Base-by-base conservation (phyloP, 2,888 invertebrate genomes). In the Hedya salicella region DNA sequence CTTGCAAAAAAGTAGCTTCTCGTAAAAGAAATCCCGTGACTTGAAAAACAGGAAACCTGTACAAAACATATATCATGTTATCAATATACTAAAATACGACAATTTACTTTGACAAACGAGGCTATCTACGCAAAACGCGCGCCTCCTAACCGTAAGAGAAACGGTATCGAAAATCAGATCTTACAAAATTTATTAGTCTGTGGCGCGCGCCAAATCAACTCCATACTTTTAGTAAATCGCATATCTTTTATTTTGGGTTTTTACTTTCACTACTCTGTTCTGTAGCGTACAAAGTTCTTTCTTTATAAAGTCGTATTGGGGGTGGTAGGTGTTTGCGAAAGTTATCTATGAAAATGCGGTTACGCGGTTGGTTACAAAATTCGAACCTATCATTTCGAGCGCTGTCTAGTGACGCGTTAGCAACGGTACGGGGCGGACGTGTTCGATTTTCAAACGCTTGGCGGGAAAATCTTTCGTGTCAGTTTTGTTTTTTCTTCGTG, bases 291-390 rank as follows among this genome's bases (percentile, higher is more conserved):
- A 57, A n/a, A n/a, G 57, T 32, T 19, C 17, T 19, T 13, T 32
- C n/a, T 57, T 17, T 17, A 9, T 0, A 13, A n/a, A 19, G 30
- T 16, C 0, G 8, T 6, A 19, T 19, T 1, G 0, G 16, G 32
- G 13, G 19, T 3, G 44, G 46, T 46, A 17, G 32, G 57, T 44
- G 44, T 17, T 57, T 32, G 4, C 6, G 44, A 44, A 46, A 46
- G 57, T 57, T 46, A 32, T 2, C 17, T 4, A 32, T 32, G 44
- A 30, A 75, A 81, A 78, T 72, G 79, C 75, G 80, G 80, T 81
- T 80, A 77, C 78, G 80, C 76, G 78, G 73, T 62, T 73, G 71
- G 75, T 82, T 83, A 79, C 75, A 80, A 86, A 85, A 80, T 84
- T 75, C 68, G 80, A 81, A 80, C 73, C 78, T 78, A 80, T 87